Conservation (phyloP, 1,140 invertebrate species). For the Nasonia giraulti region DNA sequence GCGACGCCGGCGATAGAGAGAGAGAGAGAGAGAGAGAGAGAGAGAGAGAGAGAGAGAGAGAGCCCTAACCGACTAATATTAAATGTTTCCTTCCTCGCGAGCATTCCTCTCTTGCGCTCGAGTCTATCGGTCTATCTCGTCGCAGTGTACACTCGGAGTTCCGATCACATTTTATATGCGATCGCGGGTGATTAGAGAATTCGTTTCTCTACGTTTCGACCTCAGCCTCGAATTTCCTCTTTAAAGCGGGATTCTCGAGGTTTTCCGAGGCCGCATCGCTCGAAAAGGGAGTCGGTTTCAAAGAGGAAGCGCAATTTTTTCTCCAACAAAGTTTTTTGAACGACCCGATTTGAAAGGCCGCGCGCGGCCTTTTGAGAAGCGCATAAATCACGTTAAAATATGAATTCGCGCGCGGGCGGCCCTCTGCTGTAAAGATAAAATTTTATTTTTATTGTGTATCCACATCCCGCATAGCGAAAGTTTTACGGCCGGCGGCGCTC, state of each 20-base stretch:
- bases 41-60: background rate
- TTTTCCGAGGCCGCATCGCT: background rate
- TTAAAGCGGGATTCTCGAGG: background rate
- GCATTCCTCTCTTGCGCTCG: background rate
- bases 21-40: no score
- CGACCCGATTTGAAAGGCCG: background rate
- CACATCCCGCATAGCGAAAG: no score
- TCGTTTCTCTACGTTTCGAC: background rate
- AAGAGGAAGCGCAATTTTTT: no score
- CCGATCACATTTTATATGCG: background rate
- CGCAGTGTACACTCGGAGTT: background rate
- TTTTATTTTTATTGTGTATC: no score
- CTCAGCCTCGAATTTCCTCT: background rate
- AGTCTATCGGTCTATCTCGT: background rate
- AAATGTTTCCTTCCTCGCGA: slow-evolving; percentile 44
- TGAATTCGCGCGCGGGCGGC: no score
- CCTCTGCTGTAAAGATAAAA: no score
- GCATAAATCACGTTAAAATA: no score
- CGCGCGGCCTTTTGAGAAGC: no score
- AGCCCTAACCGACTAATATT: slow-evolving; percentile 16
- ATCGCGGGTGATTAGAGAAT: no score
- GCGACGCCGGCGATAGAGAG: background rate
- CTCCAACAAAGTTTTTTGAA: background rate
- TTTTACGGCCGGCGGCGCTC: no score
- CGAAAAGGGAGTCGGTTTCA: no score